Evolutionary conservation across 2,113 vertebrate genomes (phyloP).

Genomic region (Motacilla alba): DNA sequence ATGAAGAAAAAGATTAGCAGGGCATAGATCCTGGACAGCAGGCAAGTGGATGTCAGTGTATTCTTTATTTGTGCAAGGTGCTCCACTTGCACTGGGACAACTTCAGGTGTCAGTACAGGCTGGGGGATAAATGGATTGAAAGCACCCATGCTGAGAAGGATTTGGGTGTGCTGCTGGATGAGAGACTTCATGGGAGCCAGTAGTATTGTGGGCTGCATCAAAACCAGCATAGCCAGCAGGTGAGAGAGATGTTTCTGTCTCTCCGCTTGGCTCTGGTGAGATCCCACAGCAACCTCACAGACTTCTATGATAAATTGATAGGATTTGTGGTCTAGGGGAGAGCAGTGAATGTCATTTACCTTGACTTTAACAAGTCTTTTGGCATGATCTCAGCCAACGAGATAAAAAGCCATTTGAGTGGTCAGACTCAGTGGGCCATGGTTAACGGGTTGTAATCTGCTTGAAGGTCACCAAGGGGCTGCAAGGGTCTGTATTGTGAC

Average conservation of each 20-base stretch:
- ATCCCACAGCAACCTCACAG: neutral
- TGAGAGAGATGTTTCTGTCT: neutral
- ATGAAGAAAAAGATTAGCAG: neutral
- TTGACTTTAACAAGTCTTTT: neutral
- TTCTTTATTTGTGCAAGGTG: neutral
- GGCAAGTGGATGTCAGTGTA: neutral
- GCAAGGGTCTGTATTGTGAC: neutral
- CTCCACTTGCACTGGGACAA: neutral
- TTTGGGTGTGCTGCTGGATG: neutral
- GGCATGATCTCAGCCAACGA: neutral
- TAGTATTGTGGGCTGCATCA: neutral
- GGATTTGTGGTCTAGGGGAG: neutral
- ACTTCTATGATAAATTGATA: neutral
- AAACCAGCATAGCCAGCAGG: neutral
- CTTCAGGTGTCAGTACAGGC: neutral
- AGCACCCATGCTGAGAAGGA: neutral
- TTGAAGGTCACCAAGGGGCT: neutral
- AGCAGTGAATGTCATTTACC: neutral
- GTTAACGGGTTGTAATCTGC: neutral
- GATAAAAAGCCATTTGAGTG: neutral
- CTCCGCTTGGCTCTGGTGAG: neutral
- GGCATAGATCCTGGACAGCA: neutral
- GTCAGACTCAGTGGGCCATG: neutral
- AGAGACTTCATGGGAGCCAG: neutral
- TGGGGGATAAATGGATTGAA: neutral